These are phyloP conservation scores for Cynocephalus volans DNA, from an alignment of 2,113 vertebrate genomes.

Conservation along the genomic window DNA sequence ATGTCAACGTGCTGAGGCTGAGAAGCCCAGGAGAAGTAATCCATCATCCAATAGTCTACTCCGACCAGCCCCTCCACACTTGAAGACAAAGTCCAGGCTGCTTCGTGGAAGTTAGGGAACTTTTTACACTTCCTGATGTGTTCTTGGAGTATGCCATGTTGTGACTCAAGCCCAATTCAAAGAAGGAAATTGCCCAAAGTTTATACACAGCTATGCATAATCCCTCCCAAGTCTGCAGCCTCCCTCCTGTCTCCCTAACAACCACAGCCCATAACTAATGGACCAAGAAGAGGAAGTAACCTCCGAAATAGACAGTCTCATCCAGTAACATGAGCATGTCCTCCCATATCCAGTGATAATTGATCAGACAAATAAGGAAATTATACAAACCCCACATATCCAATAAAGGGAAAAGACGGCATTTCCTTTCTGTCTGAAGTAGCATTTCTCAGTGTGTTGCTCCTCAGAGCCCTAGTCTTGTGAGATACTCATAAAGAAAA, in stretches of 20 bases:
- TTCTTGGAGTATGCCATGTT: background rate
- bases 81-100: background rate
- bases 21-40: background rate
- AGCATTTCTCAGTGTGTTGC: background rate
- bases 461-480: background rate
- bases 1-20: background rate
- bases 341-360: background rate
- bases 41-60: background rate
- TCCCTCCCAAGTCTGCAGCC: background rate
- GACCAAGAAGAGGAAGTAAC: background rate
- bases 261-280: background rate
- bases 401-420: background rate
- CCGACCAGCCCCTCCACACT: background rate
- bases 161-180: background rate
- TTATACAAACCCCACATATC: background rate
- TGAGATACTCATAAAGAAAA: background rate
- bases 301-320: background rate
- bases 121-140: background rate
- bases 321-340: background rate
- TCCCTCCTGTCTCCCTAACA: background rate
- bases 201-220: fast-evolving
- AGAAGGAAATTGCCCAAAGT: background rate
- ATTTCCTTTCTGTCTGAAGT: background rate
- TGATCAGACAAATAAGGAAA: background rate
- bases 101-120: background rate